A percentile compares a stretch with the other conserved stretches of the same genome.
Evolutionary conservation across 1,140 invertebrate genomes (phyloP).

Genomic region (Pomacea maculata): DNA sequence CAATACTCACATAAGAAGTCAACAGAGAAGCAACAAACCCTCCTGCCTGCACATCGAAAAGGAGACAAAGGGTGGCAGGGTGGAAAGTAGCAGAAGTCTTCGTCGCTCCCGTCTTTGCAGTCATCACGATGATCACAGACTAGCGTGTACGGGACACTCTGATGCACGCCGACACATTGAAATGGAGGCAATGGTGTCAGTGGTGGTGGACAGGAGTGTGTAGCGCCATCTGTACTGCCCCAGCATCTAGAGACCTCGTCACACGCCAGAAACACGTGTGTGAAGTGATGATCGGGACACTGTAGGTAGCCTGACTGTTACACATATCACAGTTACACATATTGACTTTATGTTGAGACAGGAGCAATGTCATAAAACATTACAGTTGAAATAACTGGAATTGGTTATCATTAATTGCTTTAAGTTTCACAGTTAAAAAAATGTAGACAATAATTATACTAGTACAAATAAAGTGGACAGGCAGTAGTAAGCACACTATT

Average conservation of each 20-base stretch:
- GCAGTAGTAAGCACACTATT: too few relatives aligned
- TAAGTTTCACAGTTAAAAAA: too few relatives aligned
- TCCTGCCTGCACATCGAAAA: not conserved
- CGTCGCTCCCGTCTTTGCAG: slow-evolving; percentile 11
- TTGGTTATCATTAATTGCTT: too few relatives aligned
- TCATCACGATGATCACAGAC: slow-evolving; percentile 11
- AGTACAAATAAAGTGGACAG: too few relatives aligned
- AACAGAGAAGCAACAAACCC: too few relatives aligned
- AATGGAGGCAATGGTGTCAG: not conserved
- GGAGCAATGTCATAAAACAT: too few relatives aligned
- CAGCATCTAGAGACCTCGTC: not conserved
- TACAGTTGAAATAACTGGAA: too few relatives aligned
- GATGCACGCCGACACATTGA: not conserved
- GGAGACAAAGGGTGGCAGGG: not conserved
- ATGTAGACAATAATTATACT: too few relatives aligned
- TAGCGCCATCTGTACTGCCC: not conserved
- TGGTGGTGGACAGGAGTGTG: not conserved
- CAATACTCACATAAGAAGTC: too few relatives aligned
- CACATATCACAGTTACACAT: too few relatives aligned
- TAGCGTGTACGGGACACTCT: slow-evolving; percentile 2
- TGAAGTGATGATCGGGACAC: slow-evolving; percentile 4
- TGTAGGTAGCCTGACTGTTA: too few relatives aligned
- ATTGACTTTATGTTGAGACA: too few relatives aligned
- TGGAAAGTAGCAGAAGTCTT: slow-evolving; percentile 6
- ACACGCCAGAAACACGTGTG: slow-evolving; percentile 2